Conservation (phyloP, 2,888 invertebrate genomes). For the Alsophila aescularia region DNA sequence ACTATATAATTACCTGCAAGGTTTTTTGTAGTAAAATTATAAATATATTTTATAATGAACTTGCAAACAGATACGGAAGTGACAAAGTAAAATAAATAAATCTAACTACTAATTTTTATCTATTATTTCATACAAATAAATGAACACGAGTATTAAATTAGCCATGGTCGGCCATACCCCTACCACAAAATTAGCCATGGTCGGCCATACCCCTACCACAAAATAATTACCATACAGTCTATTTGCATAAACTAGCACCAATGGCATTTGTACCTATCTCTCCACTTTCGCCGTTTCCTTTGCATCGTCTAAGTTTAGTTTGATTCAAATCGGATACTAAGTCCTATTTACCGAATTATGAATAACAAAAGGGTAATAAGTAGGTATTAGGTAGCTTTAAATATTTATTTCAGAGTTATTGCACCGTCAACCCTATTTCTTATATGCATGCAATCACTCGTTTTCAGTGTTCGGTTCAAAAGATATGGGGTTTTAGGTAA, state of each 20-base stretch:
- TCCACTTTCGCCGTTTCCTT: too few species aligned
- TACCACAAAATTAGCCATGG: too few species aligned
- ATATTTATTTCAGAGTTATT: background rate
- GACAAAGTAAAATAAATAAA: background rate
- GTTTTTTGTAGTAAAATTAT: too few species aligned
- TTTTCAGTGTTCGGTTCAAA: background rate
- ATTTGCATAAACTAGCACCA: too few species aligned
- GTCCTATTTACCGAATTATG: slow-evolving; percentile 5
- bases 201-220: too few species aligned
- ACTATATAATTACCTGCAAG: too few species aligned
- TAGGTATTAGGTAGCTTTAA: background rate
- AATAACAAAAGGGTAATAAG: slow-evolving; percentile 9
- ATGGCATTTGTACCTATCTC: too few species aligned
- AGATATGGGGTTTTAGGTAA: too few species aligned
- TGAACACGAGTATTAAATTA: too few species aligned
- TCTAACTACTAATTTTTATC: too few species aligned
- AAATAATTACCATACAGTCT: too few species aligned
- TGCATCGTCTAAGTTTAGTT: background rate
- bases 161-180: too few species aligned
- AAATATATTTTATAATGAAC: background rate
- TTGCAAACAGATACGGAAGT: background rate
- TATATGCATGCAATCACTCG: background rate
- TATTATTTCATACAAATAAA: background rate
- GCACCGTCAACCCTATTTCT: slow-evolving; percentile 5
- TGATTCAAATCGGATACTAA: background rate